A percentile compares a stretch with the other conserved stretches of the same genome.
phyloP scores from a whole-genome alignment of 2,888 invertebrate genomes.

The Herminia tarsipennalis region DNA sequence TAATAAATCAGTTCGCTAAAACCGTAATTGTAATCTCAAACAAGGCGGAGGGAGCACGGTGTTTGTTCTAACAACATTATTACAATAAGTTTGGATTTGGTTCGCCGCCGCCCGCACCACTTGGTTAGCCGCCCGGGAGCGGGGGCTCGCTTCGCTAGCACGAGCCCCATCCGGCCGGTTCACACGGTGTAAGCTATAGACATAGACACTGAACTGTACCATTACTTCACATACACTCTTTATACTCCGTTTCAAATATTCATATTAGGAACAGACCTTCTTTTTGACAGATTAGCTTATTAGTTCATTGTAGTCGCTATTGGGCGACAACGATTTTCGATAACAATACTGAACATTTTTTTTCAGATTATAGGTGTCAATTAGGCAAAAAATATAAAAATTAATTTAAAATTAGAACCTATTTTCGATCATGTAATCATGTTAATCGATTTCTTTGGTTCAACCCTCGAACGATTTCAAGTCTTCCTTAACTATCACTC shows the following conservation, averaged over 20 bases:
- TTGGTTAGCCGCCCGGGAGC: conserved; percentile 25
- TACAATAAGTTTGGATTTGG: conserved; percentile 82
- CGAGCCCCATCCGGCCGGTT: conserved; percentile 9
- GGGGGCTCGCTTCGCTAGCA: neutral
- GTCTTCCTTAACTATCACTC: too few relatives aligned
- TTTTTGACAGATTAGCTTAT: too few relatives aligned
- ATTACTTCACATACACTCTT: neutral
- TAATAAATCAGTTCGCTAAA: conserved; percentile 86
- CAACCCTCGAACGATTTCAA: too few relatives aligned
- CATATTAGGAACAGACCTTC: too few relatives aligned
- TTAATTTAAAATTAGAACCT: too few relatives aligned
- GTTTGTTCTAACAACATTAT: conserved; percentile 85
- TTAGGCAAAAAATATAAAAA: too few relatives aligned
- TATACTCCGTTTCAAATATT: too few relatives aligned
- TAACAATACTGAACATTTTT: neutral
- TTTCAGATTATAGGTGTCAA: neutral
- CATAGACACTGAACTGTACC: neutral
- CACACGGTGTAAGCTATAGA: conserved; percentile 10
- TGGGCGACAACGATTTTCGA: too few relatives aligned
- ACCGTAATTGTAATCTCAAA: conserved; percentile 86
- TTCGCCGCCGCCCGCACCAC: conserved; percentile 57
- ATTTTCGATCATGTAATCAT: too few relatives aligned
- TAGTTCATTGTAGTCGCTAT: too few relatives aligned
- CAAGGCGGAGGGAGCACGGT: conserved; percentile 73
- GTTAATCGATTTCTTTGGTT: too few relatives aligned